Conservation (phyloP, 2,888 invertebrate species). For the Oxystoma pomonae region DNA sequence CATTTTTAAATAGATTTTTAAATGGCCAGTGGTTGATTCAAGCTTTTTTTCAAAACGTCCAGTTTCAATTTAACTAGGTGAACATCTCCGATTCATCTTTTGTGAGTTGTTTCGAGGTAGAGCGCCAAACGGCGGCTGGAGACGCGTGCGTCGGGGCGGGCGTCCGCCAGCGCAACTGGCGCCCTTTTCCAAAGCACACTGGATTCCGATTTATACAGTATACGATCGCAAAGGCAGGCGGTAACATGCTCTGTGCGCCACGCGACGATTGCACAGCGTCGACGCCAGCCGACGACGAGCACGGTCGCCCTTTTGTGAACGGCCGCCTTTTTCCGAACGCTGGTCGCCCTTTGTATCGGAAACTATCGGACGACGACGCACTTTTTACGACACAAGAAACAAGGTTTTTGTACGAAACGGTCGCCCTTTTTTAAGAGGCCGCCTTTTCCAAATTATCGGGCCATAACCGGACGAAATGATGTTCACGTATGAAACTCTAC, state of each 20-base stretch:
- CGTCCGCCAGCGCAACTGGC: slow-evolving; percentile 25
- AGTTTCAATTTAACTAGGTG: too few species aligned
- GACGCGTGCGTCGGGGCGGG: slow-evolving; percentile 40
- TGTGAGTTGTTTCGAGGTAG: not conserved
- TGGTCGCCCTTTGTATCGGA: not conserved
- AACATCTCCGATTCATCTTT: not conserved
- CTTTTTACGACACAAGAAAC: too few species aligned
- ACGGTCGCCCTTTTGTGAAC: slow-evolving; percentile 15
- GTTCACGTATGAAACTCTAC: too few species aligned
- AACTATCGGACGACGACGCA: not conserved
- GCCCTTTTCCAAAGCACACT: slow-evolving; percentile 26
- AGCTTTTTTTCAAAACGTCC: too few species aligned
- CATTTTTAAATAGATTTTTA: too few species aligned
- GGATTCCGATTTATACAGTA: slow-evolving; percentile 43
- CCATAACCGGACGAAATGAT: too few species aligned
- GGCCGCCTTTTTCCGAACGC: slow-evolving; percentile 5
- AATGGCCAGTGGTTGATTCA: too few species aligned
- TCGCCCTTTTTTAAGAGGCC: too few species aligned
- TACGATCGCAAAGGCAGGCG: slow-evolving; percentile 47
- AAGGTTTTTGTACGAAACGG: too few species aligned
- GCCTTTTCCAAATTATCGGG: too few species aligned
- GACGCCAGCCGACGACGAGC: slow-evolving; percentile 34
- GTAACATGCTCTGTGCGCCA: slow-evolving; percentile 45
- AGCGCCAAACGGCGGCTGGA: slow-evolving; percentile 17
- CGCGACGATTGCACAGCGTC: slow-evolving; percentile 42